A percentile compares a stretch with the other conserved stretches of the same genome.
These are phyloP conservation scores for Ammodytes marinus DNA, from an alignment of 2,113 vertebrate genomes.

Conservation along the genomic window DNA sequence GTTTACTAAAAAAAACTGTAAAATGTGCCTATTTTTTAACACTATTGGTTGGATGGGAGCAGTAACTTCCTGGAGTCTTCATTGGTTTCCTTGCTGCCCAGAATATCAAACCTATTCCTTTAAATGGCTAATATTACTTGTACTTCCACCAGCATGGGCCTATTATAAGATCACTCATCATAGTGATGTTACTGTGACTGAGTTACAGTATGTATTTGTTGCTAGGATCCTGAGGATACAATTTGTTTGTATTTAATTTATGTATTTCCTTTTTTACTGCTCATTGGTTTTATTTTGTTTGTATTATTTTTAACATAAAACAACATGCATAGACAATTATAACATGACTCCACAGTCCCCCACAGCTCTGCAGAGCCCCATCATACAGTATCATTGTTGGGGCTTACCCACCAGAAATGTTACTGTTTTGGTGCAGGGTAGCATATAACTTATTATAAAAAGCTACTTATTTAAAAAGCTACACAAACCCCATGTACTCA, in stretches of 20 bases:
- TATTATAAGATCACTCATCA: too few relatives aligned
- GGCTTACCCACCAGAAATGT: background rate
- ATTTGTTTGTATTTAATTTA: too few relatives aligned
- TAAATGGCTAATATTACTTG: background rate
- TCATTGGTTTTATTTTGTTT: too few relatives aligned
- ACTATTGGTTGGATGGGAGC: background rate
- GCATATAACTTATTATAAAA: too few relatives aligned
- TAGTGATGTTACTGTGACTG: too few relatives aligned
- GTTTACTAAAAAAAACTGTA: background rate
- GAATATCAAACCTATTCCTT: background rate
- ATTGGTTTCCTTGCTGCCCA: background rate
- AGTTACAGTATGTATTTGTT: background rate
- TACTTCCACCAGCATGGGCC: too few relatives aligned
- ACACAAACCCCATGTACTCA: background rate
- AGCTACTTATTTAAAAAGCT: background rate
- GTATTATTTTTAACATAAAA: too few relatives aligned
- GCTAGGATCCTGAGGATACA: too few relatives aligned
- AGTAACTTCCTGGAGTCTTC: background rate
- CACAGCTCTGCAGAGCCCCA: too few relatives aligned
- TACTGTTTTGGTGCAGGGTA: background rate
- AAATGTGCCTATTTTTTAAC: background rate
- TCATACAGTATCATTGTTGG: too few relatives aligned
- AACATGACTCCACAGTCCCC: too few relatives aligned
- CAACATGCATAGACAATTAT: background rate
- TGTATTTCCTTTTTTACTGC: too few relatives aligned